phyloP scores from a whole-genome alignment of 2,888 invertebrate genomes.

The Archips xylosteana region DNA sequence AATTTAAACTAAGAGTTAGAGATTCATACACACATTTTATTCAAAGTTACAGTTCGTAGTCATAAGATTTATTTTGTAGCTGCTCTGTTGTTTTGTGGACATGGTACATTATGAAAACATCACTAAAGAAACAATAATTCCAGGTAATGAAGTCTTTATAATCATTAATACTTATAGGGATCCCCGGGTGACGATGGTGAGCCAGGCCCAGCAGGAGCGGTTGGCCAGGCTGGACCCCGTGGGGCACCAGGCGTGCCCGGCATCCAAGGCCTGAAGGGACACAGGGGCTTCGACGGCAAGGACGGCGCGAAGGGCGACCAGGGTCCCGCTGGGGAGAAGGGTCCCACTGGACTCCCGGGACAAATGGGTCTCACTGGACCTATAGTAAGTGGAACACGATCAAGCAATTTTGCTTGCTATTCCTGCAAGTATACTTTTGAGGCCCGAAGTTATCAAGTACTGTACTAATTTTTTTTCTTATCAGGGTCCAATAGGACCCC shows the following conservation, averaged over 20 bases:
- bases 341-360: conserved; percentile 87
- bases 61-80: no score
- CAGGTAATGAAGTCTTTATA: neutral
- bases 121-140: no score
- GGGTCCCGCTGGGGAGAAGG: conserved; percentile 91
- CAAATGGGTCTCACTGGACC: conserved; percentile 90
- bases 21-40: no score
- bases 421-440: neutral
- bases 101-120: no score
- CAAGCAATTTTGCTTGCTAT: neutral
- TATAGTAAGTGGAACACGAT: conserved; percentile 75
- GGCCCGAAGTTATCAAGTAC: neutral
- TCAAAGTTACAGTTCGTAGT: no score
- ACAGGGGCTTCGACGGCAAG: conserved; percentile 91
- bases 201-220: conserved; percentile 89
- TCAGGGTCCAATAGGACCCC: conserved; percentile 91
- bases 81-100: no score
- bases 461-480: neutral
- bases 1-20: no score
- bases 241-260: conserved; percentile 91
- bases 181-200: conserved; percentile 93
- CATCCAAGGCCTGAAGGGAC: conserved; percentile 93
- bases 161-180: conserved; percentile 79
- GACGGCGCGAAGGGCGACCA: conserved; percentile 94
- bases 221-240: conserved; percentile 90